These are phyloP conservation scores for Lophura nycthemera DNA, from an alignment of 2,113 vertebrate genomes.

Conservation along the genomic window DNA sequence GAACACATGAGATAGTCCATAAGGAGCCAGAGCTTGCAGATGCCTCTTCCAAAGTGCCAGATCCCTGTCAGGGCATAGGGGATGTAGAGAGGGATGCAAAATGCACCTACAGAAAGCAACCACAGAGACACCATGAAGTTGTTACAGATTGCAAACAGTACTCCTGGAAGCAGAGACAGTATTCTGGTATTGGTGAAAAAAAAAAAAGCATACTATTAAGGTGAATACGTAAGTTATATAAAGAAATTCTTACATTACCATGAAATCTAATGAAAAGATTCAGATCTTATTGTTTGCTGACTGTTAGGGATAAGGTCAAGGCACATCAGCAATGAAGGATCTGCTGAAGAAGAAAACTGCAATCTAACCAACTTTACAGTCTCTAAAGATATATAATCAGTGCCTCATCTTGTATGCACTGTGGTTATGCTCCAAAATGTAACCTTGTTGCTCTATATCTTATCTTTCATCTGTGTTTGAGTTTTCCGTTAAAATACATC, in stretches of 20 bases:
- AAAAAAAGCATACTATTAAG: background rate
- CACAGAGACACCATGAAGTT: background rate
- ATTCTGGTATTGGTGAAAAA: background rate
- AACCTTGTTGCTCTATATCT: background rate
- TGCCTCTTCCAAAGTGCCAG: constrained; percentile 79
- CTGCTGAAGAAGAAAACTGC: background rate
- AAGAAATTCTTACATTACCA: background rate
- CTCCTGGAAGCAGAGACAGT: background rate
- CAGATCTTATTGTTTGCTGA: background rate
- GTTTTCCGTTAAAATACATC: background rate
- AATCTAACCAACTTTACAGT: background rate
- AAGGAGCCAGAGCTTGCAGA: constrained; percentile 88
- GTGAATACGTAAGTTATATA: background rate
- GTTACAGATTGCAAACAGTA: background rate
- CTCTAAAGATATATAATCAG: background rate
- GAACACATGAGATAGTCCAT: constrained; percentile 88
- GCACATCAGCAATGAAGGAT: background rate
- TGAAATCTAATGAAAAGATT: background rate
- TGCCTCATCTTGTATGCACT: background rate
- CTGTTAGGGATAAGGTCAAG: background rate
- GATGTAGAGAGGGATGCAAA: constrained; percentile 90
- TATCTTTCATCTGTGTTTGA: background rate
- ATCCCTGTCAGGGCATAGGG: constrained; percentile 80
- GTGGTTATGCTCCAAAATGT: background rate
- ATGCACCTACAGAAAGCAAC: constrained; percentile 73